Evolutionary conservation across 1,140 invertebrate species (phyloP).

Genomic region (Archegozetes longisetosus): DNA sequence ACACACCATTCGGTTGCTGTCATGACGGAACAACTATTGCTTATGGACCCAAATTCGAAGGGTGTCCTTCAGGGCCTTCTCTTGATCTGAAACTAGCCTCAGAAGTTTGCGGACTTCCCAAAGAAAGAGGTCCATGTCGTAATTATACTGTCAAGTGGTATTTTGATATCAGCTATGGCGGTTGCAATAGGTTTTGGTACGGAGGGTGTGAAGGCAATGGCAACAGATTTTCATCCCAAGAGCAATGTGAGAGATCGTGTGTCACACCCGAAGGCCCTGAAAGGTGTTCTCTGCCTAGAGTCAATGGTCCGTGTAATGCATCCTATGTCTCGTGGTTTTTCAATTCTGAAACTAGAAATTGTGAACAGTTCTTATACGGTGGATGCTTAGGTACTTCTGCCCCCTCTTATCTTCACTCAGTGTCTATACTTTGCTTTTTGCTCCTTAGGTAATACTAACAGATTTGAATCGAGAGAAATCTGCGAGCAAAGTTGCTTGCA

Average conservation of each 20-base stretch:
- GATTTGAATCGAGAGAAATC: conserved; percentile 61
- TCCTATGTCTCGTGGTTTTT: conserved; percentile 67
- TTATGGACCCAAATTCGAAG: conserved; percentile 39
- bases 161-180: conserved; percentile 70
- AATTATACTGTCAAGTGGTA: conserved; percentile 64
- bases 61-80: conserved; percentile 19
- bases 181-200: conserved; percentile 85
- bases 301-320: conserved; percentile 57
- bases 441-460: conserved; percentile 83
- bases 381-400: too few species aligned
- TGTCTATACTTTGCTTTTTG: too few species aligned
- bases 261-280: conserved; percentile 58
- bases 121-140: conserved; percentile 56
- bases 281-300: conserved; percentile 51
- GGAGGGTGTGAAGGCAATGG: conserved; percentile 82
- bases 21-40: conserved; percentile 67
- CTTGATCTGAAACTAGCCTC: conserved; percentile 24
- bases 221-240: conserved; percentile 64
- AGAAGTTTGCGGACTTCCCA: conserved; percentile 50
- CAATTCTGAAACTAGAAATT: conserved; percentile 49
- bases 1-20: conserved; percentile 51
- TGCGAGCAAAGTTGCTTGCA: conserved; percentile 53
- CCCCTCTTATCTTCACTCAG: too few species aligned
- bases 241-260: conserved; percentile 70
- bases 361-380: conserved; percentile 56